These are phyloP conservation scores for Steromphala cineraria DNA, from an alignment of 2,888 invertebrate genomes.

Conservation along the genomic window DNA sequence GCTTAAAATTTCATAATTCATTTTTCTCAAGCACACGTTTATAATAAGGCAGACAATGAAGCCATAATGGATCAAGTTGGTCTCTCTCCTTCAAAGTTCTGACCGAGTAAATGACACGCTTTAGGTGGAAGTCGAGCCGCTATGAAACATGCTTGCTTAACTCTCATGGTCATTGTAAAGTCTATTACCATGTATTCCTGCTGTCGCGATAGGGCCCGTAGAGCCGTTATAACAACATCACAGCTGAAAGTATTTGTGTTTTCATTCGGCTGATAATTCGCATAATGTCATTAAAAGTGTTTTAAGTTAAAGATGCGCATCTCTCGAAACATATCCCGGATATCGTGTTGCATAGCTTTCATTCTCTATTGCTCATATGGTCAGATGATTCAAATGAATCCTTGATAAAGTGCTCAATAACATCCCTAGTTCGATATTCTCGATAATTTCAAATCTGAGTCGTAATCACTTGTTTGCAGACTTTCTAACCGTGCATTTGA, in stretches of 20 bases:
- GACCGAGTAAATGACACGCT: not conserved
- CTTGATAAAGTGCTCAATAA: too few relatives aligned
- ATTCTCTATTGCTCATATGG: too few relatives aligned
- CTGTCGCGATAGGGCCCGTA: not conserved
- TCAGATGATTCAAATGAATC: too few relatives aligned
- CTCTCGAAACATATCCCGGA: too few relatives aligned
- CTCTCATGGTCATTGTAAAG: not conserved
- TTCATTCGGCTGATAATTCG: too few relatives aligned
- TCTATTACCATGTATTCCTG: not conserved
- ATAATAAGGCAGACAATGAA: not conserved
- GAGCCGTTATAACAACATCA: not conserved
- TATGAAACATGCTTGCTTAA: not conserved
- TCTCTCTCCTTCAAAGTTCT: not conserved
- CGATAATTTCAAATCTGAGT: too few relatives aligned
- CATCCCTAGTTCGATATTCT: too few relatives aligned
- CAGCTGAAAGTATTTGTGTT: not conserved
- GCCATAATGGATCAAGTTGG: not conserved
- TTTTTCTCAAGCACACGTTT: slow-evolving; percentile 8
- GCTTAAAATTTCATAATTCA: slow-evolving; percentile 5
- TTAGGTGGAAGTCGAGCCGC: not conserved
- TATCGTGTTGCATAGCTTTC: too few relatives aligned
- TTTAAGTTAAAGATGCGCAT: too few relatives aligned
- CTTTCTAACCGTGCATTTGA: too few relatives aligned
- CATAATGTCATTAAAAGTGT: too few relatives aligned
- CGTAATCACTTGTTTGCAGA: too few relatives aligned